Evolutionary conservation across 1,140 invertebrate species (phyloP).

Genomic region (Dreissena rostriformis): DNA sequence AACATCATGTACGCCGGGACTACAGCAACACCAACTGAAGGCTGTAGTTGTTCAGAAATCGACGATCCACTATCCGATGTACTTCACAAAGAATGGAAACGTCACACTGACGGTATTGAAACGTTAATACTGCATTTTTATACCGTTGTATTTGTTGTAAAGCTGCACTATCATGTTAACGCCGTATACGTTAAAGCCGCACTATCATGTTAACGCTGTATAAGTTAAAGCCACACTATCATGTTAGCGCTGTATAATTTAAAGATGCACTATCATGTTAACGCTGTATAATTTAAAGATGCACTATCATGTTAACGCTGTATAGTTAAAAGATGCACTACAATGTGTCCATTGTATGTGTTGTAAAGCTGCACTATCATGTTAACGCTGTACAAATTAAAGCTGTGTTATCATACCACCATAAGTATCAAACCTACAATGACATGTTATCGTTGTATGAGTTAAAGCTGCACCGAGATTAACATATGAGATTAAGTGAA

Average conservation of each 20-base stretch:
- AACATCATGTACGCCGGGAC: neutral
- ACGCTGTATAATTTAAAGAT: neutral
- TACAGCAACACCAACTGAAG: conserved; percentile 14
- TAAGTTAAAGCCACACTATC: neutral
- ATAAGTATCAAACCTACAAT: too few relatives aligned
- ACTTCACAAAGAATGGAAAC: conserved; percentile 7
- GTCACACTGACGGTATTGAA: conserved; percentile 9
- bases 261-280: neutral
- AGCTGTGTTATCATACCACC: too few relatives aligned
- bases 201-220: neutral
- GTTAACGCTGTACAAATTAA: neutral
- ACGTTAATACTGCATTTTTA: neutral
- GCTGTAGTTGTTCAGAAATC: conserved; percentile 9
- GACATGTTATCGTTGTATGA: too few relatives aligned
- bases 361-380: neutral
- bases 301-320: neutral
- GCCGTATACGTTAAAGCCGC: neutral
- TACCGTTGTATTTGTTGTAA: too few relatives aligned
- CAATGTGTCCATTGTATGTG: neutral
- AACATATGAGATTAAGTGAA: too few relatives aligned
- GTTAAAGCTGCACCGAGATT: too few relatives aligned
- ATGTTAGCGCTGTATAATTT: neutral
- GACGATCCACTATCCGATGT: neutral
- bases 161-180: neutral
- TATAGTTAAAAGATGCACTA: neutral